These are phyloP conservation scores for Minunthozetes semirufus DNA, from an alignment of 2,888 invertebrate species.

Conservation along the genomic window DNA sequence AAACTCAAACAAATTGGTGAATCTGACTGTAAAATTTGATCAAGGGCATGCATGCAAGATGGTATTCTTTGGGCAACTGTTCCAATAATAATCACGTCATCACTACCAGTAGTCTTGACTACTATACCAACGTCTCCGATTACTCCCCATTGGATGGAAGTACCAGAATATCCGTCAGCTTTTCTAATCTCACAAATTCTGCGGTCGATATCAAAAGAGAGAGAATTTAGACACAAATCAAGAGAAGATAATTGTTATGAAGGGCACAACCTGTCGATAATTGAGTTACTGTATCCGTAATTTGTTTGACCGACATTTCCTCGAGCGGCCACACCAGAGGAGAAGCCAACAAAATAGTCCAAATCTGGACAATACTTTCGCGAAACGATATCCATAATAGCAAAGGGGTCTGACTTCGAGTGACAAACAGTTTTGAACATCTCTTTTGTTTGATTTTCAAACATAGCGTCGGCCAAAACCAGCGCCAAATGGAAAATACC, in stretches of 20 bases:
- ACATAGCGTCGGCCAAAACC: slow-evolving; percentile 72
- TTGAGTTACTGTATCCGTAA: slow-evolving; percentile 71
- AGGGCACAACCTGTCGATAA: slow-evolving; percentile 93
- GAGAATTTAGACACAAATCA: too few relatives aligned
- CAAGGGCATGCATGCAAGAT: slow-evolving; percentile 85
- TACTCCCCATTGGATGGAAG: slow-evolving; percentile 92
- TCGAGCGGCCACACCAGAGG: slow-evolving; percentile 90
- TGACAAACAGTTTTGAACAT: slow-evolving; percentile 71
- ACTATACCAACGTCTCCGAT: slow-evolving; percentile 63
- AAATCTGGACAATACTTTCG: slow-evolving; percentile 66
- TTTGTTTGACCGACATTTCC: slow-evolving; percentile 94
- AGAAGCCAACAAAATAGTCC: slow-evolving; percentile 90
- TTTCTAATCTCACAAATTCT: slow-evolving; percentile 90
- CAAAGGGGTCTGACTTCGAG: slow-evolving; percentile 78
- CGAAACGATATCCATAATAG: slow-evolving; percentile 70
- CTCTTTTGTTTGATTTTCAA: slow-evolving; percentile 74
- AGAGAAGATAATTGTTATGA: slow-evolving; percentile 47
- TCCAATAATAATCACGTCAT: slow-evolving; percentile 86
- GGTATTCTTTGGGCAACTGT: slow-evolving; percentile 90
- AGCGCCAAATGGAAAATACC: slow-evolving; percentile 85
- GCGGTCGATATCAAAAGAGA: too few relatives aligned
- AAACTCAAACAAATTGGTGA: slow-evolving; percentile 73
- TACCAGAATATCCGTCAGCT: slow-evolving; percentile 69
- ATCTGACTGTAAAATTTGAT: slow-evolving; percentile 79
- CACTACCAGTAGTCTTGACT: slow-evolving; percentile 74